Evolutionary conservation across 1,140 invertebrate genomes (phyloP).

Genomic region (Chironomus striatipennis): DNA sequence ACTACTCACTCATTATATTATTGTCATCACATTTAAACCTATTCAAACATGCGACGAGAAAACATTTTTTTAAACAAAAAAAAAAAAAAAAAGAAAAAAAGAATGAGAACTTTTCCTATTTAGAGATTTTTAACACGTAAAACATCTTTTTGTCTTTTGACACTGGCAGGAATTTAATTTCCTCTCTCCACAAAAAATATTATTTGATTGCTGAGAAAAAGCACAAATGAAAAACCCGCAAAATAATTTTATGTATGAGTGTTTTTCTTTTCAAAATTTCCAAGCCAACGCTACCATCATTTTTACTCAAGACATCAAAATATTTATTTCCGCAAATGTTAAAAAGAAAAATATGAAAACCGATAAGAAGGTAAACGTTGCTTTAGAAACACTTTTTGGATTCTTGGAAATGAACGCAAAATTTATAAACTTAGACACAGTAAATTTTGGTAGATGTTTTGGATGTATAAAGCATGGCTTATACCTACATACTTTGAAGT

Average conservation of each 20-base stretch:
- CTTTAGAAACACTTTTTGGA: not conserved
- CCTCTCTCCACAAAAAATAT: not conserved
- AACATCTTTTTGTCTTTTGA: not conserved
- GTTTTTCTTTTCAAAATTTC: not conserved
- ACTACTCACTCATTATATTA: too few species aligned
- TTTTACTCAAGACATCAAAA: not conserved
- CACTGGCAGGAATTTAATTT: not conserved
- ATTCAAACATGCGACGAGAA: too few species aligned
- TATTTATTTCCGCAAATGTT: not conserved
- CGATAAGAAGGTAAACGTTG: not conserved
- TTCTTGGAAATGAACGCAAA: too few species aligned
- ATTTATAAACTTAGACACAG: too few species aligned
- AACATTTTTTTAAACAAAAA: too few species aligned
- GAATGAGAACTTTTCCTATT: too few species aligned
- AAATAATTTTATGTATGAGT: not conserved
- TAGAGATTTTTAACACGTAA: conserved; percentile 4
- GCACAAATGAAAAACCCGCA: not conserved
- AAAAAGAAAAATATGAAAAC: not conserved
- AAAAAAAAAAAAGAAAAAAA: too few species aligned
- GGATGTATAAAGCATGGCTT: too few species aligned
- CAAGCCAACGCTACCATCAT: not conserved
- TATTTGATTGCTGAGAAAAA: not conserved
- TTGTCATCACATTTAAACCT: too few species aligned
- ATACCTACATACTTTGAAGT: too few species aligned
- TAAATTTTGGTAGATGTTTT: too few species aligned